phyloP scores from a whole-genome alignment of 2,888 invertebrate genomes.

The Dinocampus coccinellae region DNA sequence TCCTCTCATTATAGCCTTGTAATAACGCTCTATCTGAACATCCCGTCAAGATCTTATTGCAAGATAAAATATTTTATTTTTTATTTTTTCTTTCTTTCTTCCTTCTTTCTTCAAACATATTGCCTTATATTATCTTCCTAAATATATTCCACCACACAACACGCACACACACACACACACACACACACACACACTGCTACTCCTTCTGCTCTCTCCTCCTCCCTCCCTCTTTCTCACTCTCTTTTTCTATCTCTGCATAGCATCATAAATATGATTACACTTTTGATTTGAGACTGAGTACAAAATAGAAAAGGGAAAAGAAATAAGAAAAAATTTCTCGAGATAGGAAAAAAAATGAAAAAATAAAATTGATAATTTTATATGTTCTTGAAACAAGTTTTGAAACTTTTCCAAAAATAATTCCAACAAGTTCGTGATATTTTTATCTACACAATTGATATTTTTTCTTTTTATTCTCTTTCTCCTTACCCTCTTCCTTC shows the following conservation, averaged over 20 bases:
- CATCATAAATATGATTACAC: constrained; percentile 3
- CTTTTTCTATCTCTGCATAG: background rate
- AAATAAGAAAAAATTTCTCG: too few relatives aligned
- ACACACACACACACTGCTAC: too few relatives aligned
- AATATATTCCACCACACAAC: constrained; percentile 8
- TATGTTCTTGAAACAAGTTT: background rate
- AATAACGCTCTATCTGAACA: constrained; percentile 53
- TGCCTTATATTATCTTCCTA: background rate
- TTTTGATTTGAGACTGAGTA: background rate
- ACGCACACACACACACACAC: too few relatives aligned
- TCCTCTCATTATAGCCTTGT: constrained; percentile 59
- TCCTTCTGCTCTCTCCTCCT: too few relatives aligned
- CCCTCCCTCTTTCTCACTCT: too few relatives aligned
- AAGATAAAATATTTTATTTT: constrained; percentile 41
- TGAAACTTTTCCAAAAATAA: background rate
- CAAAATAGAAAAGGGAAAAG: background rate
- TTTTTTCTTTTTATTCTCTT: background rate
- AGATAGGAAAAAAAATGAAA: background rate
- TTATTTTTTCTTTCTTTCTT: too few relatives aligned
- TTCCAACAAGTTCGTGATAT: background rate
- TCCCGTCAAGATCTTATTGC: constrained; percentile 42
- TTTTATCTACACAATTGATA: background rate
- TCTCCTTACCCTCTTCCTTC: too few relatives aligned
- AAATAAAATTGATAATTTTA: background rate
- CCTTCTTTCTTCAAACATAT: constrained; percentile 1